Evolutionary conservation across 1,140 invertebrate genomes (phyloP), one percentile per base, ranked within the genome.

Genomic region (Hylyphantes graminicola): DNA sequence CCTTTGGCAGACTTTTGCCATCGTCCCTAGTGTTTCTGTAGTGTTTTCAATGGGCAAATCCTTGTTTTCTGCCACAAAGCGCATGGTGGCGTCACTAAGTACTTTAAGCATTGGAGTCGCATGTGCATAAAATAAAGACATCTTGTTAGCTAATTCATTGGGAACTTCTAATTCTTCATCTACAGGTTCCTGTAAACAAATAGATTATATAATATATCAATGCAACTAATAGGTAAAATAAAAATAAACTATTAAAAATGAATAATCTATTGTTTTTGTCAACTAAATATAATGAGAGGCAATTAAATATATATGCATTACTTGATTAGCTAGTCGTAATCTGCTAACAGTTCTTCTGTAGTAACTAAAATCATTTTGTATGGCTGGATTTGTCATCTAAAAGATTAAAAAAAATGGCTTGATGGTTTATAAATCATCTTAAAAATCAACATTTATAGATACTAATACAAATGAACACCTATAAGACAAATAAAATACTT

Each of bases 361-460:
- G 90, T 97, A 98, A 90, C 96, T 97, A 89, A 98, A 97, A 90
- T 98, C 96, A 90, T 98, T 98, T 89, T 98, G 96, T 87, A 98
- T 97, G 15, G 96, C 95, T 72, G 96, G 96, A 79, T 95, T 97
- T 88, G 96, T 96, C 96, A 98, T 98, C 93, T 96, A 89, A 15
- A 88, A 87, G 85, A 54, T 51, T 17, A 10, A 53, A 63, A 54
- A 77, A 3, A 2, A 74, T 57, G n/a, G 15, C 19, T 13, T 59
- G 57, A 12, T 59, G 0, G n/a, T 59, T 13, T 59, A 59, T 5
- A 35, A 35, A 35, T 35, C 35, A 35, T 5, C n/a, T n/a, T n/a
- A 35, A 35, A n/a, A n/a, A n/a, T n/a, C n/a, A n/a, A n/a, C n/a
- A n/a, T n/a, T n/a, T n/a, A n/a, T n/a, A n/a, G n/a, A n/a, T n/a